phyloP scores from a whole-genome alignment of 2,888 invertebrate genomes.

The Lochmaea capreae region DNA sequence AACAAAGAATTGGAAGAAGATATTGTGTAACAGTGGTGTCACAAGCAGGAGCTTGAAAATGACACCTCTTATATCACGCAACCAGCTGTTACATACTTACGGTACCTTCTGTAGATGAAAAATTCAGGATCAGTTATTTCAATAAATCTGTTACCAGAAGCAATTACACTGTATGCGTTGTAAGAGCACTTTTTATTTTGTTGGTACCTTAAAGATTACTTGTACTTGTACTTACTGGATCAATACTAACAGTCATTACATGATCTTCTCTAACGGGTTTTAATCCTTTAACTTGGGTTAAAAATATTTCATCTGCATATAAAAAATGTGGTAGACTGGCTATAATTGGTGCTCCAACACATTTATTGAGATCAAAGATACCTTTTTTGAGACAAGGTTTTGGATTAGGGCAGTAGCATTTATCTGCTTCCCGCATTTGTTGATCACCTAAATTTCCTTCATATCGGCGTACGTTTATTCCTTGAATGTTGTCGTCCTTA shows the following conservation, averaged over 20 bases:
- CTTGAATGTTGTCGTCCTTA: constrained; percentile 71
- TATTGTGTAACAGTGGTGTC: too few species aligned
- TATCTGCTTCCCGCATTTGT: constrained; percentile 66
- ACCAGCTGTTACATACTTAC: too few species aligned
- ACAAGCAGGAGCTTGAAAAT: too few species aligned
- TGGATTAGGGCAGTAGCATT: constrained; percentile 70
- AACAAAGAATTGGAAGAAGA: too few species aligned
- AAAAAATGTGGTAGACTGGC: constrained; percentile 85
- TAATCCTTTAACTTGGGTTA: constrained; percentile 71
- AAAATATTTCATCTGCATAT: constrained; percentile 67
- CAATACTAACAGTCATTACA: constrained; percentile 80
- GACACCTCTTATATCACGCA: too few species aligned
- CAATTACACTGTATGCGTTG: too few species aligned
- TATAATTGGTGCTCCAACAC: constrained; percentile 78
- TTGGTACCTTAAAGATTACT: constrained; percentile 20
- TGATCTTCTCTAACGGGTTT: constrained; percentile 77
- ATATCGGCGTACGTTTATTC: constrained; percentile 76
- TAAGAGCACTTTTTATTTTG: too few species aligned
- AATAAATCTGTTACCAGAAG: too few species aligned
- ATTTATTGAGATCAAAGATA: constrained; percentile 75
- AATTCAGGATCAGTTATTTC: too few species aligned
- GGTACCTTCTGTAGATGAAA: too few species aligned
- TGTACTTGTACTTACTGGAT: constrained; percentile 74
- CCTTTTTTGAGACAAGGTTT: constrained; percentile 78
- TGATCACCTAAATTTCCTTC: constrained; percentile 78